Evolutionary conservation across 2,113 vertebrate species (phyloP), one percentile per base, ranked within the genome.

Genomic region (Podocnemis expansa): DNA sequence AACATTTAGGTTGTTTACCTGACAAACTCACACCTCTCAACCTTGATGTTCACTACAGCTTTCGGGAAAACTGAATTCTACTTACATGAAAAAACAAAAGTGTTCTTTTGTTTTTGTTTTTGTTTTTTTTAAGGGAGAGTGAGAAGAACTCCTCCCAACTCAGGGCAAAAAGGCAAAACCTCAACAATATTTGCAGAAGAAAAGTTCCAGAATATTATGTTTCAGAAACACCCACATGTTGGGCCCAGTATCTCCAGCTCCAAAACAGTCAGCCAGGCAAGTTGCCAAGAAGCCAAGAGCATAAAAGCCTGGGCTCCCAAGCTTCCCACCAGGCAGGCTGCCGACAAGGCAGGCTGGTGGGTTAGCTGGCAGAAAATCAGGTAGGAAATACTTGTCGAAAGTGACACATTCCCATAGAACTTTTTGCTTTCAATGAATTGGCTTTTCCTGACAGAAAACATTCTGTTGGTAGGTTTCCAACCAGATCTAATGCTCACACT

Each of bases 361-460:
- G n/a, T 81, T 9, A 29, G 55, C 6, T 80, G 63, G 45, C 67
- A 89, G 56, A 13, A 89, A 6, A 51, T 4, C 84, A 86, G 81
- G 43, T 89, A 84, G 82, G 8, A 95, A 27, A 1, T 1, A 78
- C 45, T 11, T 24, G 73, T 95, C 79, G 38, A 60, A n/a, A 60
- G 75, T 8, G 83, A 89, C 87, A 79, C 2, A 49, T 34, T 88
- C 8, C 80, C 3, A 41, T 63, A 12, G 45, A 93, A 89, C 11
- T 38, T 52, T 84, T 82, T 79, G 80, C 25, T 93, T 70, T 34
- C 3, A 82, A 8, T 4, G 90, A 89, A 91, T 89, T 60, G 96
- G 67, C 47, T 81, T 87, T 87, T 93, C 38, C 52, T 95, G 87
- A 91, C 93, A 87, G 80, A 90, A 89, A 96, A 92, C 80, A 85